A percentile compares a stretch with the other conserved stretches of the same genome.
phyloP scores from a whole-genome alignment of 2,113 vertebrate genomes.

The Boulengeromyrus knoepffleri region DNA sequence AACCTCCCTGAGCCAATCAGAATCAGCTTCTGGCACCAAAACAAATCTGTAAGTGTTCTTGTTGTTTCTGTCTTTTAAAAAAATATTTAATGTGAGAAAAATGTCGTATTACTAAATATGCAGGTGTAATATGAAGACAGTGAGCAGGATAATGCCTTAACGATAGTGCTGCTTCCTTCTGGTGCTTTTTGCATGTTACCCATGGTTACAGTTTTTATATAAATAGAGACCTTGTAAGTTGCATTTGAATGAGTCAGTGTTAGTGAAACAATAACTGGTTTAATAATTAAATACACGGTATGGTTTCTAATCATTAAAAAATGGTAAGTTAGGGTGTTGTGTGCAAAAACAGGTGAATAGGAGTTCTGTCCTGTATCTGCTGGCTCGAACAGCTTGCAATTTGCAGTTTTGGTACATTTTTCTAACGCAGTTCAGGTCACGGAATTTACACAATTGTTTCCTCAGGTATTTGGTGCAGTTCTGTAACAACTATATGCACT shows the following conservation, averaged over 20 bases:
- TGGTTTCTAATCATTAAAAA: neutral
- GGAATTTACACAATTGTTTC: neutral
- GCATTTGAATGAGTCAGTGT: neutral
- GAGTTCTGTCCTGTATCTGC: neutral
- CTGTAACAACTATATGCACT: neutral
- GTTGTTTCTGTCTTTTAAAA: neutral
- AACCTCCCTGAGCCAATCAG: constrained; percentile 48
- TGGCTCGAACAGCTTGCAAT: neutral
- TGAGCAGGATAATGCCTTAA: neutral
- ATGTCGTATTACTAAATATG: neutral
- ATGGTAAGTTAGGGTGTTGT: neutral
- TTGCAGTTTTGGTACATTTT: neutral
- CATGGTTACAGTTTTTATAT: neutral
- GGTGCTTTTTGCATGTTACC: neutral
- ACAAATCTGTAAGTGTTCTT: constrained; percentile 42
- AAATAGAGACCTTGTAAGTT: neutral
- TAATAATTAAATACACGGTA: neutral
- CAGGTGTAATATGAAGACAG: neutral
- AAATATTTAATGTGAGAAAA: neutral
- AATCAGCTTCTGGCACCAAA: constrained; percentile 48
- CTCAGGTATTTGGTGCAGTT: neutral
- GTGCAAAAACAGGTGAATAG: neutral
- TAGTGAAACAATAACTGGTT: neutral
- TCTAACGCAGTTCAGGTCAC: neutral
- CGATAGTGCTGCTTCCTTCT: neutral